These are phyloP conservation scores for Capreolus pygargus DNA, from an alignment of 2,113 vertebrate species.

Conservation along the genomic window DNA sequence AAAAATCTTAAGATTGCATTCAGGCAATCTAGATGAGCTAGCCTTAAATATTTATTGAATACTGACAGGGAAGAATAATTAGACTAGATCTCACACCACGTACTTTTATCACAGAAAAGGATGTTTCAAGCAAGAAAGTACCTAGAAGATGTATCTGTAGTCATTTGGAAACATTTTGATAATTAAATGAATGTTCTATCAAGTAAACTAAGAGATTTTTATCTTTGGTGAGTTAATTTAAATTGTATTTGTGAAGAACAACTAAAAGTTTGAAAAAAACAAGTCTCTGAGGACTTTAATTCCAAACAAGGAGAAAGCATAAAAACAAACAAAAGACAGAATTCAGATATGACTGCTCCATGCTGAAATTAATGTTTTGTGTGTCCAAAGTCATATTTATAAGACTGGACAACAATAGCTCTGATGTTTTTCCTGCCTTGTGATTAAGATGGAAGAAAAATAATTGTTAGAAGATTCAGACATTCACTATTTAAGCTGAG, in stretches of 20 bases:
- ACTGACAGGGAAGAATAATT: background rate
- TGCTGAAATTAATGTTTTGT: background rate
- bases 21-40: background rate
- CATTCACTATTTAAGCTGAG: background rate
- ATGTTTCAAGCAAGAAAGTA: background rate
- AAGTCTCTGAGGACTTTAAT: background rate
- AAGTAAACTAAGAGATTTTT: background rate
- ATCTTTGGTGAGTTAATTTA: background rate
- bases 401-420: background rate
- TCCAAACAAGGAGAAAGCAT: background rate
- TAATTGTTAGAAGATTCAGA: background rate
- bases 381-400: background rate
- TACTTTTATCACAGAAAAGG: background rate
- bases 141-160: background rate
- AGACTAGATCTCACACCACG: background rate
- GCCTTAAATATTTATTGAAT: constrained; percentile 37
- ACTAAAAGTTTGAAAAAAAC: background rate
- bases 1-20: background rate
- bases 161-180: background rate
- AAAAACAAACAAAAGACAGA: background rate
- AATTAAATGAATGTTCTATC: constrained; percentile 1
- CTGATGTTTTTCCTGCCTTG: background rate
- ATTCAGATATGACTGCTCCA: background rate
- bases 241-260: background rate
- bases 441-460: background rate